Percentiles rank a stretch among this genome's conserved stretches.
These are phyloP conservation scores for Hippoglossus hippoglossus DNA, from an alignment of 2,797 vertebrate species.

Conservation along the genomic window DNA sequence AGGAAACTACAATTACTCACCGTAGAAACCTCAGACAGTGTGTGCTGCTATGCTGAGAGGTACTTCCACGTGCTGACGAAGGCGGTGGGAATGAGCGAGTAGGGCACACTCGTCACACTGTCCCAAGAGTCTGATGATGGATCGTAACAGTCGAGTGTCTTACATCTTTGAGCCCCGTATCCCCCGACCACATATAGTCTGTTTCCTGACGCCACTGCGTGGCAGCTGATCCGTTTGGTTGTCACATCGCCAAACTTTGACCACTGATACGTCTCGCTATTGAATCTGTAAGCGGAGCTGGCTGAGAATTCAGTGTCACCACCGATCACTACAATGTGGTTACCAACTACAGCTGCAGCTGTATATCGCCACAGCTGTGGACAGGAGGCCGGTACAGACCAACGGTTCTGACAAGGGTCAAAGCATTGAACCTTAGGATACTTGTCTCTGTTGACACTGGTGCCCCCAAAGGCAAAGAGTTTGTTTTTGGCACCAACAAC, in stretches of 20 bases:
- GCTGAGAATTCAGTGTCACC: conserved; percentile 90
- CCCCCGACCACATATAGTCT: conserved; percentile 89
- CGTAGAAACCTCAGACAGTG: conserved; percentile 28
- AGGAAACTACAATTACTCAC: conserved; percentile 74
- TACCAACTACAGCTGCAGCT: conserved; percentile 87
- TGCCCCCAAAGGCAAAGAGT: conserved; percentile 89
- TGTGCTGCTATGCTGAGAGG: conserved; percentile 81
- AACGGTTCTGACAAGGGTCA: conserved; percentile 87
- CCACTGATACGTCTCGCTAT: conserved; percentile 92
- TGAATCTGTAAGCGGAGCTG: conserved; percentile 89
- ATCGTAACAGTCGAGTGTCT: conserved; percentile 90
- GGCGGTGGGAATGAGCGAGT: conserved; percentile 90
- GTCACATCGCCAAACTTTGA: conserved; percentile 89
- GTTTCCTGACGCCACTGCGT: conserved; percentile 88
- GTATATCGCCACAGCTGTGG: conserved; percentile 91
- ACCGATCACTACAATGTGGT: conserved; percentile 88
- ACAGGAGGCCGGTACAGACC: conserved; percentile 87
- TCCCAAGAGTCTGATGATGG: conserved; percentile 89
- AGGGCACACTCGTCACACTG: conserved; percentile 89
- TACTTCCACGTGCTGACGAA: conserved; percentile 93
- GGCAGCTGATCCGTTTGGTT: conserved; percentile 89
- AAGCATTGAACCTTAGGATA: conserved; percentile 91
- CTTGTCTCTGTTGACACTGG: conserved; percentile 88
- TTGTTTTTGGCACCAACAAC: conserved; percentile 90
- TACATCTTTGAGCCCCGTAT: conserved; percentile 89